Evolutionary conservation across 2,113 vertebrate species (phyloP).

Genomic region (Poecilia latipinna): DNA sequence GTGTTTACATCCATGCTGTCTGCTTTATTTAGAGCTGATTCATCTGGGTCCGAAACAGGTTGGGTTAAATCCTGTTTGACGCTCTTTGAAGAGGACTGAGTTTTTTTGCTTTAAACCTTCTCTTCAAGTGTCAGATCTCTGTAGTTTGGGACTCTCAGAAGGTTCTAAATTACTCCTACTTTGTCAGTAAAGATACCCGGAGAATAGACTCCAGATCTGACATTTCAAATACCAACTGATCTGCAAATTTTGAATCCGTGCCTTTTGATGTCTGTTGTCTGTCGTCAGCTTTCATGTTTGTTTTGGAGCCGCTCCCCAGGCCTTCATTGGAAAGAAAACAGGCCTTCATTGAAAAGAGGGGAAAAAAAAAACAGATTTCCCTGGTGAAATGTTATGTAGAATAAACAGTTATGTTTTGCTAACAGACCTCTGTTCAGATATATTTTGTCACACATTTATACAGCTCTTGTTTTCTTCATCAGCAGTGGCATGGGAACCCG

Average conservation of each 20-base stretch:
- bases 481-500: conserved; percentile 93
- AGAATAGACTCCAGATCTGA: conserved; percentile 50
- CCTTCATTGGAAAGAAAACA: conserved; percentile 5
- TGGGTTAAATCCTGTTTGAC: conserved; percentile 60
- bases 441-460: conserved; percentile 26
- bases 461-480: conserved; percentile 40
- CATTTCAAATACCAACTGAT: conserved; percentile 56
- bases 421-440: neutral
- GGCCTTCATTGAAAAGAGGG: neutral
- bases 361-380: conserved; percentile 9
- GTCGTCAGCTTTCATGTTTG: conserved; percentile 42
- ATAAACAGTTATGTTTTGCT: neutral
- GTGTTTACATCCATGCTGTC: conserved; percentile 6
- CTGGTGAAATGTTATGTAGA: conserved; percentile 23
- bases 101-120: conserved; percentile 53
- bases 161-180: conserved; percentile 41
- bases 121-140: conserved; percentile 41
- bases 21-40: conserved; percentile 59
- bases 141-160: conserved; percentile 43
- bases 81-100: conserved; percentile 55
- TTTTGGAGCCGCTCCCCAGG: conserved; percentile 18
- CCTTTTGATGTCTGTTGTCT: conserved; percentile 47
- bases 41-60: conserved; percentile 59
- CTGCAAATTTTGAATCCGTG: conserved; percentile 48
- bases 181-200: conserved; percentile 51